Evolutionary conservation across 1,140 invertebrate genomes (phyloP), one percentile per base, ranked within the genome.

Genomic region (Neodiprion lecontei): DNA sequence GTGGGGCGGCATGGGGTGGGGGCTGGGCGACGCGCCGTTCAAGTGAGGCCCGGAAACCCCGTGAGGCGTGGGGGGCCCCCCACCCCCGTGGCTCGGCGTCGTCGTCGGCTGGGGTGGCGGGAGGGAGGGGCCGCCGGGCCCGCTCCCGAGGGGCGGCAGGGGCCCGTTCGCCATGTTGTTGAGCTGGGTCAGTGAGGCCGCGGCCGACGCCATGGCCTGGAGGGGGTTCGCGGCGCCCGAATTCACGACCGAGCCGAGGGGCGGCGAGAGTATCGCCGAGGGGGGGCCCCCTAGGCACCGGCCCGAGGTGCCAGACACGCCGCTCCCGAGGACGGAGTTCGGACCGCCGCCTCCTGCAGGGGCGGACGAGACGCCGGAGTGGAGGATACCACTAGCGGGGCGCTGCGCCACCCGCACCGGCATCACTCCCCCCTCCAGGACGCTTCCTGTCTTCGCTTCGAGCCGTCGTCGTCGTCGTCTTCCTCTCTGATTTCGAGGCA

Each of bases 371-470:
- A 40, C 28, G 5, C 87, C 87, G 86, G 85, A 83, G 85, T 88
- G 87, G 83, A 88, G 85, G 80, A 88, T 84, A 86, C 87, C 87
- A 87, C 86, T 82, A 86, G 86, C 85, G 86, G 87, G 85, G 86
- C 86, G 87, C 85, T 86, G 87, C 83, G 87, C 87, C 87, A 88
- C 87, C 86, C 87, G 87, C 80, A 88, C 87, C 83, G 87, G 87
- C 87, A 88, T 88, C 82, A 88, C 87, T 88, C 86, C 86, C 87
- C 86, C 86, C 87, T 87, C 86, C 87, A 87, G 85, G 80, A 84
- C 87, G 84, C 80, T 82, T 78, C 75, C 74, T 78, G 79, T 76
- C 77, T 77, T 76, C 72, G 71, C 74, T 74, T 70, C 68, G 69
- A 72, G 70, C 73, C 75, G 53, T 70, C 17, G 50, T 7, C 74